phyloP scores from a whole-genome alignment of 2,888 invertebrate species.

The Urechis unicinctus region DNA sequence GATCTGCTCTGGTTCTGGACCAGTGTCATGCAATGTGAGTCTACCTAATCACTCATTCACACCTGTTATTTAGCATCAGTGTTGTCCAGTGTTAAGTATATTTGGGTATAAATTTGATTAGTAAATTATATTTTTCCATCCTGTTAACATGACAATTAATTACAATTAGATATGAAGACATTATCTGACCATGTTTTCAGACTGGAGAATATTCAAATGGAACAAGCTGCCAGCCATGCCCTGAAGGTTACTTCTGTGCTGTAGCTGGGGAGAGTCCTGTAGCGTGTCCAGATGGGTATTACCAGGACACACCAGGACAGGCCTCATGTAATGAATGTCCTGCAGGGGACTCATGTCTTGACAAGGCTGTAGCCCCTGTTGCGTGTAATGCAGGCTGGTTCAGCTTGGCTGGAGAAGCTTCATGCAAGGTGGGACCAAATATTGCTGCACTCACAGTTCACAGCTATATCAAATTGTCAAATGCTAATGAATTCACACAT shows the following conservation, averaged over 20 bases:
- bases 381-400: conserved; percentile 35
- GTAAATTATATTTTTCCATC: too few species aligned
- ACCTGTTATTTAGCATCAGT: too few species aligned
- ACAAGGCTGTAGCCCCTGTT: conserved; percentile 22
- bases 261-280: conserved; percentile 28
- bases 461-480: too few species aligned
- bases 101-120: neutral
- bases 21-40: conserved; percentile 6
- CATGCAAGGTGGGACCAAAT: conserved; percentile 25
- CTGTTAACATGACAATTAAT: neutral
- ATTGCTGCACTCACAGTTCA: neutral
- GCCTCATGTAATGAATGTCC: conserved; percentile 38
- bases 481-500: too few species aligned
- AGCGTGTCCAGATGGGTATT: conserved; percentile 35
- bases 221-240: conserved; percentile 32
- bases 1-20: conserved; percentile 22
- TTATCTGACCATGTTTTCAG: conserved; percentile 20
- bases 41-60: too few species aligned
- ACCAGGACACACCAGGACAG: conserved; percentile 34
- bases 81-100: neutral
- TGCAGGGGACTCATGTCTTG: conserved; percentile 15
- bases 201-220: conserved; percentile 37
- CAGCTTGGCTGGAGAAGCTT: conserved; percentile 30
- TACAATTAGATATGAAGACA: neutral
- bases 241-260: conserved; percentile 36